A percentile compares a stretch with the other conserved stretches of the same genome.
Evolutionary conservation across 2,888 invertebrate genomes (phyloP).

Genomic region (Penaeus monodon): DNA sequence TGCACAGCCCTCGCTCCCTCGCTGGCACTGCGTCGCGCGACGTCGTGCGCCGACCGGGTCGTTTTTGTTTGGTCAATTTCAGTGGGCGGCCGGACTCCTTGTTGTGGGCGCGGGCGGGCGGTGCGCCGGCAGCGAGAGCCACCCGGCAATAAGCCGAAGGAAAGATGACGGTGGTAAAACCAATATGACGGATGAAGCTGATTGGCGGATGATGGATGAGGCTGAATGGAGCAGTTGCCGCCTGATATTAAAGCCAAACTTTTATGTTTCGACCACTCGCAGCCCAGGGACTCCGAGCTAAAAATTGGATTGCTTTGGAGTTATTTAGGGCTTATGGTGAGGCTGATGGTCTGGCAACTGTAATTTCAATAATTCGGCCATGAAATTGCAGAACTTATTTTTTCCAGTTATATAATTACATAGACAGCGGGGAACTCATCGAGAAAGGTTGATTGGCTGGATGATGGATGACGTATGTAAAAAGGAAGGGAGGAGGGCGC

Average conservation of each 20-base stretch:
- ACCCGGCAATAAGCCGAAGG: conserved; percentile 11
- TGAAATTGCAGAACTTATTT: conserved; percentile 36
- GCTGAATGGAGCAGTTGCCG: conserved; percentile 7
- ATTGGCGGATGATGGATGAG: conserved; percentile 26
- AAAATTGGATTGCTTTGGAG: no score
- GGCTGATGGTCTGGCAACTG: background rate
- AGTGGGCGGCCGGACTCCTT: background rate
- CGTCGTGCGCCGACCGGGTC: no score
- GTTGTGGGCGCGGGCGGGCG: background rate
- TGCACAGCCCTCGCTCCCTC: background rate
- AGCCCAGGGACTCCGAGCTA: no score
- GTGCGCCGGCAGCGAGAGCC: conserved; percentile 8
- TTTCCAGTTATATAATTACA: conserved; percentile 31
- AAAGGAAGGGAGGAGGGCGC: background rate
- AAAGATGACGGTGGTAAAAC: conserved; percentile 31
- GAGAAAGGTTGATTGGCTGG: conserved; percentile 27
- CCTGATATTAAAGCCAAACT: conserved; percentile 6
- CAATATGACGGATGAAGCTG: conserved; percentile 25
- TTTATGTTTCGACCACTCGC: background rate
- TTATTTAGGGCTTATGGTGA: no score
- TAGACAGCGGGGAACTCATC: conserved; percentile 9
- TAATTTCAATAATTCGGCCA: conserved; percentile 29
- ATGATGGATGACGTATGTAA: conserved; percentile 27
- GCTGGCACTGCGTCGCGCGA: background rate
- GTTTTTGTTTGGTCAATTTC: background rate